phyloP scores from a whole-genome alignment of 1,140 invertebrate species.

The Lanistes nyassanus region DNA sequence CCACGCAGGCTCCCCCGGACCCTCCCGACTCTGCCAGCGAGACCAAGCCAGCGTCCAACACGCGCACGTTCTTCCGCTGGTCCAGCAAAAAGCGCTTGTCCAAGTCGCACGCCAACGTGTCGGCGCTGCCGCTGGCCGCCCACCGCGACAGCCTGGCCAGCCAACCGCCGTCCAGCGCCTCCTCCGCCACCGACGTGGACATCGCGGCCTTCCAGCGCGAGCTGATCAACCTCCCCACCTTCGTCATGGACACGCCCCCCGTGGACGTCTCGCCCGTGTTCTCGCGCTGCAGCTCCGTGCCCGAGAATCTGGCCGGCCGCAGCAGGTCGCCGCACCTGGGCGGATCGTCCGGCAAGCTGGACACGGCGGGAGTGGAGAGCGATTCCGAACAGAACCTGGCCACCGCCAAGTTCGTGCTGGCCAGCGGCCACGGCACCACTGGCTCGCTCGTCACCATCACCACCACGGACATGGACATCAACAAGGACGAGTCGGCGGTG shows the following conservation, averaged over 20 bases:
- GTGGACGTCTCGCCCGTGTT: constrained; percentile 59
- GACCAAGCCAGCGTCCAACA: constrained; percentile 31
- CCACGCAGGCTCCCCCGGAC: background rate
- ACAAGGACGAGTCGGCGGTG: constrained; percentile 28
- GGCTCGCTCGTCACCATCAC: constrained; percentile 58
- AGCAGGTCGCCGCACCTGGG: constrained; percentile 35
- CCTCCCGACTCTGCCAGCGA: constrained; percentile 33
- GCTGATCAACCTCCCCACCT: constrained; percentile 66
- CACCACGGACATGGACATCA: constrained; percentile 50
- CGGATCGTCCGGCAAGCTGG: constrained; percentile 40
- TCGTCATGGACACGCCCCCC: constrained; percentile 63
- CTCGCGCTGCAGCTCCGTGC: constrained; percentile 63
- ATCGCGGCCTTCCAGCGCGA: constrained; percentile 63
- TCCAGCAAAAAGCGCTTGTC: constrained; percentile 59
- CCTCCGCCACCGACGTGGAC: constrained; percentile 52
- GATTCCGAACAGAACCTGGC: constrained; percentile 23
- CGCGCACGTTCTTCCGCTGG: constrained; percentile 54
- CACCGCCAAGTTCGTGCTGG: constrained; percentile 28
- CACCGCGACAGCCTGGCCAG: constrained; percentile 35
- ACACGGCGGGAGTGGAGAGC: constrained; percentile 31
- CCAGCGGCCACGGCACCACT: background rate
- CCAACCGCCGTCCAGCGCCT: constrained; percentile 29
- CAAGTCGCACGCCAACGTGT: constrained; percentile 58
- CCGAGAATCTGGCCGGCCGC: constrained; percentile 54
- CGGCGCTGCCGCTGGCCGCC: constrained; percentile 34